Conservation (phyloP, 2,888 invertebrate genomes). For the Cephus rjabovi region DNA sequence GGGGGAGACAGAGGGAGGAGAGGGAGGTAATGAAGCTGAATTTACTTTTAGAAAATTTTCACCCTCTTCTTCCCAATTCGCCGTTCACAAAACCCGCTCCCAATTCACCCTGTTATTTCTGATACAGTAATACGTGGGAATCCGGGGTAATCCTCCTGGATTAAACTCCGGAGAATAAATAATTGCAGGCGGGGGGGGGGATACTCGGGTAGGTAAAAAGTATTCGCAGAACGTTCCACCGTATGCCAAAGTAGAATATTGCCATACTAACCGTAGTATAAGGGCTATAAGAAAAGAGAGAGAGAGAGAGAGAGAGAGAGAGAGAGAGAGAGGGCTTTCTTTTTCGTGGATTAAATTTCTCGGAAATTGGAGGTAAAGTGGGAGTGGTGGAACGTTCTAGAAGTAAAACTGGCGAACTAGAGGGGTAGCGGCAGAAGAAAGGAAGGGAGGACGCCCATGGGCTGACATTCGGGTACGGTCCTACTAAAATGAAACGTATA, state of each 20-base stretch:
- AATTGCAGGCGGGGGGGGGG: neutral
- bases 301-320: neutral
- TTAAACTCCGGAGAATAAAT: neutral
- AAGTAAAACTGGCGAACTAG: constrained; percentile 1
- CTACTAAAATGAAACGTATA: constrained; percentile 54
- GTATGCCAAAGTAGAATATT: neutral
- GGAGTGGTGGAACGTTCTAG: neutral
- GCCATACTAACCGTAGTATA: neutral
- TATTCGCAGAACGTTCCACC: neutral
- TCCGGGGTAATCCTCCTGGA: neutral
- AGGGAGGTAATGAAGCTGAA: neutral
- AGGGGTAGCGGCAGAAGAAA: neutral
- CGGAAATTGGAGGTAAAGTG: neutral
- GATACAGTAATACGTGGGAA: neutral
- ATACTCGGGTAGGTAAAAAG: neutral
- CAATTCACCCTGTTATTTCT: neutral
- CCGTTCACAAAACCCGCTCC: neutral
- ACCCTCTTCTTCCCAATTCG: neutral
- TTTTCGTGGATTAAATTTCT: neutral
- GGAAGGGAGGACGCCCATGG: constrained; percentile 12
- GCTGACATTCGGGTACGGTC: neutral
- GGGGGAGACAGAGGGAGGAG: neutral
- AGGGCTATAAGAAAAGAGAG: neutral
- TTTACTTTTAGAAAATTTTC: neutral
- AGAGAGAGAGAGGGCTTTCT: neutral